phyloP scores from a whole-genome alignment of 2,888 invertebrate genomes.

The Trachelus troglodyta region DNA sequence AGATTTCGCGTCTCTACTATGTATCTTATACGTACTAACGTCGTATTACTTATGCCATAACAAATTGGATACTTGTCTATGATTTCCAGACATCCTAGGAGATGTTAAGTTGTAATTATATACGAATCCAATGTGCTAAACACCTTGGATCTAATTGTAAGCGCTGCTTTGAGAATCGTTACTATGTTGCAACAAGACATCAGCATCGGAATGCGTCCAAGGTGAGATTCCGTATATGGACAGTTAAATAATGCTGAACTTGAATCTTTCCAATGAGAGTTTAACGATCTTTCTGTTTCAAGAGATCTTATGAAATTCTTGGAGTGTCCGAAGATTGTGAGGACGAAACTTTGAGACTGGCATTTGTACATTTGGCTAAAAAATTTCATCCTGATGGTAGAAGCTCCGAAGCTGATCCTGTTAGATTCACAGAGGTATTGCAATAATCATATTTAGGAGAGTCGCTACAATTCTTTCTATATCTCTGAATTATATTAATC shows the following conservation, averaged over 20 bases:
- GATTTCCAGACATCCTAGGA: not conserved
- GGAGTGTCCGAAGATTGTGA: constrained; percentile 76
- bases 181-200: not conserved
- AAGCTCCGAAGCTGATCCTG: constrained; percentile 75
- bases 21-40: not conserved
- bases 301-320: constrained; percentile 78
- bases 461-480: constrained; percentile 14
- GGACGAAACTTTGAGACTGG: constrained; percentile 77
- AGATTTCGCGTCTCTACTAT: not conserved
- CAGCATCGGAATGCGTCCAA: not conserved
- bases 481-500: constrained; percentile 24
- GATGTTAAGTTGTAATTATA: not conserved
- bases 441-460: constrained; percentile 6
- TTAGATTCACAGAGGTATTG: constrained; percentile 77
- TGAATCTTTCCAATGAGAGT: not conserved
- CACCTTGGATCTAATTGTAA: not conserved
- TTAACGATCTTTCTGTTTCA: constrained; percentile 17
- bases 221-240: not conserved
- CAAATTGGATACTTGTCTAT: not conserved
- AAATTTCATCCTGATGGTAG: constrained; percentile 88
- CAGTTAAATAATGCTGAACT: not conserved
- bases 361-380: constrained; percentile 82
- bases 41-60: not conserved
- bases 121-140: not conserved
- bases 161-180: not conserved